Evolutionary conservation across 1,140 invertebrate species (phyloP), one percentile per base, ranked within the genome.

Genomic region (Manduca sexta): DNA sequence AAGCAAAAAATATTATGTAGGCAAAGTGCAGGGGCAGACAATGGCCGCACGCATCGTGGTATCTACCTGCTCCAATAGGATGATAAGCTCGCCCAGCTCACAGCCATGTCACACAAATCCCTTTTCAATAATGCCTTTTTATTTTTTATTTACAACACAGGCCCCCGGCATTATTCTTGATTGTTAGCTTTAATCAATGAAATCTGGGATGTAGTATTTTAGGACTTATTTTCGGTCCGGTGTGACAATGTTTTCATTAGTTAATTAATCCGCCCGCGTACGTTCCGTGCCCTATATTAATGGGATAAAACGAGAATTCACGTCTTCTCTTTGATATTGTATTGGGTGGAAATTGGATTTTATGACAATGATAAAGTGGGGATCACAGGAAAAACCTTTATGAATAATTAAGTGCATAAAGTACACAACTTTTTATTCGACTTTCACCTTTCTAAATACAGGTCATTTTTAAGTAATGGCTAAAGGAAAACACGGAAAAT

Each of bases 81-180:
- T 18, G 43, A 45, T 45, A 45, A 45, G 43, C 43, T n/a, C 43
- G n/a, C 12, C 41, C 41, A 18, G 43, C 43, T 35, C 43, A 45
- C 31, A 35, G 43, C 31, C 43, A 26, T 45, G 43, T 45, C 43
- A 45, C 43, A 45, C 43, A 45, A 45, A 45, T 45, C 43, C 43
- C 31, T 35, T 45, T 45, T 45, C 43, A 45, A 45, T 30, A 45
- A 45, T 35, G 43, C 30, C 43, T 35, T 45, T 45, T 29, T 43
- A 13, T 35, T 45, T 45, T 33, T 33, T 45, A 45, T 45, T 45
- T 35, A 45, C 31, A 45, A 35, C 43, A 18, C 43, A 10, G 16
- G 30, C 30, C 31, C 7, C 15, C 41, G 41, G 16, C 43, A 14
- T 45, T 18, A 21, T 14, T n/a, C 38, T 34, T 45, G 30, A 35